A percentile compares a stretch with the other conserved stretches of the same genome.
These are phyloP conservation scores for Neoascia interrupta DNA, from an alignment of 2,888 invertebrate species.

Conservation along the genomic window DNA sequence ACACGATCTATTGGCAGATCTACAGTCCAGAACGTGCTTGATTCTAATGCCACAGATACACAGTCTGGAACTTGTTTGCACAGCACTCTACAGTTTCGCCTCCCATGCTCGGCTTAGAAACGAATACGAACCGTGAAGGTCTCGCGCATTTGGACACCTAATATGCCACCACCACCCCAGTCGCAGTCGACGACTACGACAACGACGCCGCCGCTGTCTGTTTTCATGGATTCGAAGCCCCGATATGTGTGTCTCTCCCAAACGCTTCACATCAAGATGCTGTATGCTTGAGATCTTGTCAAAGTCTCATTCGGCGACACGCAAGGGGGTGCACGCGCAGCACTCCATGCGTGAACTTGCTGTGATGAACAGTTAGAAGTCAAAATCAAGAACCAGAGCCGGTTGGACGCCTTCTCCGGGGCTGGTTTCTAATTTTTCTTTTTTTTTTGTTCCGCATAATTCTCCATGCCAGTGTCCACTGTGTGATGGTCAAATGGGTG, in stretches of 20 bases:
- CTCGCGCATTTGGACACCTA: conserved; percentile 65
- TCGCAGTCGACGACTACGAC: conserved; percentile 1
- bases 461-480: conserved; percentile 31
- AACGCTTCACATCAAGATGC: conserved; percentile 23
- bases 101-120: conserved; percentile 36
- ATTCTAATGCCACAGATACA: conserved; percentile 47
- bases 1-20: conserved; percentile 49
- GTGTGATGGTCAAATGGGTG: conserved; percentile 54
- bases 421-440: conserved; percentile 65
- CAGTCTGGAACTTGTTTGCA: conserved; percentile 40
- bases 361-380: conserved; percentile 63
- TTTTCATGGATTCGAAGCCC: conserved; percentile 45
- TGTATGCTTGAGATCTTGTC: conserved; percentile 62
- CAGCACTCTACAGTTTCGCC: neutral
- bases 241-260: conserved; percentile 48
- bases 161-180: conserved; percentile 59
- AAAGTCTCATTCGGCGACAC: conserved; percentile 32
- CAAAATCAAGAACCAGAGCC: conserved; percentile 63
- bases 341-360: conserved; percentile 63
- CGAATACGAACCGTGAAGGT: conserved; percentile 66
- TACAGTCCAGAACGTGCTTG: conserved; percentile 43
- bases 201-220: conserved; percentile 26
- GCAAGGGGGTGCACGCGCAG: neutral
- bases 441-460: conserved; percentile 60
- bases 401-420: conserved; percentile 56